These are phyloP conservation scores for Bradysia coprophila DNA, from an alignment of 1,140 invertebrate species.

Conservation along the genomic window DNA sequence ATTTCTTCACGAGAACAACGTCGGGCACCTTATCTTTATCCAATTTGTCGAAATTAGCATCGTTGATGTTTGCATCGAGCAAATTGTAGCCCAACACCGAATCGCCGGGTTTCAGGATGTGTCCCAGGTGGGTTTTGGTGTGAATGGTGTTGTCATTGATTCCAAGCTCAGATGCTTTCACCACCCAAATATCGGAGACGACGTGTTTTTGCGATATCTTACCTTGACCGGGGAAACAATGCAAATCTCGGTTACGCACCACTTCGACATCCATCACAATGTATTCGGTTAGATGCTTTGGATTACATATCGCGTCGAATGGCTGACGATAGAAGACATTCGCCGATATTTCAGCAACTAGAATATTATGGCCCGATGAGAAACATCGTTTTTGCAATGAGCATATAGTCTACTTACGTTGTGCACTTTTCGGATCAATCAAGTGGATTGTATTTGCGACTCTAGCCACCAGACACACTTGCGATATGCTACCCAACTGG, in stretches of 20 bases:
- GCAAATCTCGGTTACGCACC: conserved; percentile 56
- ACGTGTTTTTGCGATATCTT: conserved; percentile 71
- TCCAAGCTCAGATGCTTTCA: conserved; percentile 75
- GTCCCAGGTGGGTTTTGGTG: conserved; percentile 83
- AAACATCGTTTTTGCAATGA: neutral
- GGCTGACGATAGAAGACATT: conserved; percentile 70
- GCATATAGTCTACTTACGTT: conserved; percentile 40
- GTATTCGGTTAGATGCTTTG: conserved; percentile 83
- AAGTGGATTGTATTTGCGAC: conserved; percentile 81
- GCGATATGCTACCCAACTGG: conserved; percentile 79
- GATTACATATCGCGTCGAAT: conserved; percentile 72
- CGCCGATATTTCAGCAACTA: conserved; percentile 71
- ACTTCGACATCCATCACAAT: conserved; percentile 89
- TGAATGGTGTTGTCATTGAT: conserved; percentile 66
- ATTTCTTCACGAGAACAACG: conserved; percentile 87
- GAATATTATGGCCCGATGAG: neutral
- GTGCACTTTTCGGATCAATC: conserved; percentile 82
- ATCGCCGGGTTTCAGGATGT: conserved; percentile 85
- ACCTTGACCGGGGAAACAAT: conserved; percentile 71
- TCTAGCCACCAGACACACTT: conserved; percentile 74
- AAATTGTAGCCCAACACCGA: conserved; percentile 85
- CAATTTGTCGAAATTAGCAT: conserved; percentile 71
- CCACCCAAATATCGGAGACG: conserved; percentile 85
- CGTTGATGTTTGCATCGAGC: conserved; percentile 77
- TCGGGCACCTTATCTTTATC: conserved; percentile 58